Percentiles rank a stretch among this genome's conserved stretches.
These are phyloP conservation scores for Synanthedon vespiformis DNA, from an alignment of 2,888 invertebrate genomes.

Conservation along the genomic window DNA sequence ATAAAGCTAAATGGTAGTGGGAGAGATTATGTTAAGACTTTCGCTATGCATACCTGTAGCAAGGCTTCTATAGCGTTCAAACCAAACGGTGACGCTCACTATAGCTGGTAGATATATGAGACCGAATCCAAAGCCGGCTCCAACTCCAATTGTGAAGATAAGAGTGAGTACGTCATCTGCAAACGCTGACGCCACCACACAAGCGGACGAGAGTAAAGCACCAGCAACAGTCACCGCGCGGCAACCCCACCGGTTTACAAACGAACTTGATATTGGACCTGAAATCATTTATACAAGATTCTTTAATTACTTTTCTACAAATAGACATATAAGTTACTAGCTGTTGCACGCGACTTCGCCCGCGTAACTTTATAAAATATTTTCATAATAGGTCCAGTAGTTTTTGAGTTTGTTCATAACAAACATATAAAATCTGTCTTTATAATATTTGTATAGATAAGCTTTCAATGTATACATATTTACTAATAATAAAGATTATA, in stretches of 20 bases:
- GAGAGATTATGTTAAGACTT: too few relatives aligned
- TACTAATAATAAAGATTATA: too few relatives aligned
- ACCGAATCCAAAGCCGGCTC: slow-evolving; percentile 94
- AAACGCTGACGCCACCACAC: slow-evolving; percentile 83
- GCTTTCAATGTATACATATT: too few relatives aligned
- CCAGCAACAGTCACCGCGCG: slow-evolving; percentile 91
- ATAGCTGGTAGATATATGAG: slow-evolving; percentile 98
- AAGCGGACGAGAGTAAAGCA: slow-evolving; percentile 80
- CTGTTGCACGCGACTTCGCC: too few relatives aligned
- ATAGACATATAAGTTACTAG: too few relatives aligned
- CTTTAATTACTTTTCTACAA: not conserved
- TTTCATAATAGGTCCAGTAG: too few relatives aligned
- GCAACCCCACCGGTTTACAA: slow-evolving; percentile 96
- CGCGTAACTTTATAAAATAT: too few relatives aligned
- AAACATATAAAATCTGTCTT: too few relatives aligned
- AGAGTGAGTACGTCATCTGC: slow-evolving; percentile 86
- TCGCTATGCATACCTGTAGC: slow-evolving; percentile 77
- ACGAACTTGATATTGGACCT: slow-evolving; percentile 96
- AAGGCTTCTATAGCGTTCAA: slow-evolving; percentile 92
- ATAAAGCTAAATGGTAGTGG: too few relatives aligned
- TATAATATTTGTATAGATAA: too few relatives aligned
- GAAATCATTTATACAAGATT: slow-evolving; percentile 22
- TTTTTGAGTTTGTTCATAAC: too few relatives aligned
- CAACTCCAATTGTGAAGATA: slow-evolving; percentile 94
- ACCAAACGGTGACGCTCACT: slow-evolving; percentile 97